phyloP scores from a whole-genome alignment of 2,797 vertebrate genomes.

The Glossophaga mutica region DNA sequence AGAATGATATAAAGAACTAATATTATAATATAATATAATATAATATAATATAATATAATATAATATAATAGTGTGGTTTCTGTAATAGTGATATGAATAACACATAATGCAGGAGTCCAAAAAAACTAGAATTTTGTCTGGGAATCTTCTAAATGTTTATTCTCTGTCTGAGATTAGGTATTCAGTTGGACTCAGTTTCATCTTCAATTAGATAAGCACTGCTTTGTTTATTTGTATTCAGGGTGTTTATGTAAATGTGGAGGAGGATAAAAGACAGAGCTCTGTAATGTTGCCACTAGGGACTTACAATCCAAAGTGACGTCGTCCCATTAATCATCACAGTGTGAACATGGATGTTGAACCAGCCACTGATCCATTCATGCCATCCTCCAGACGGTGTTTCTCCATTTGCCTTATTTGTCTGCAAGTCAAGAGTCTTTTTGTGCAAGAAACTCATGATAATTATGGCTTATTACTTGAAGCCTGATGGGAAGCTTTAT shows the following conservation, averaged over 20 bases:
- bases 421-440: slow-evolving; percentile 30
- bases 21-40: too few species aligned
- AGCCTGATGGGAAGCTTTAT: slow-evolving; percentile 6
- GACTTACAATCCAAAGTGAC: neutral
- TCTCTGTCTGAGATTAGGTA: neutral
- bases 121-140: slow-evolving; percentile 21
- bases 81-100: neutral
- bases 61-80: neutral
- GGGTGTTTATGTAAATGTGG: slow-evolving; percentile 1
- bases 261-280: slow-evolving; percentile 8
- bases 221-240: neutral
- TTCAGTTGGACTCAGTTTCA: neutral
- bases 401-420: neutral
- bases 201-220: slow-evolving; percentile 2
- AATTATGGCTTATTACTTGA: neutral
- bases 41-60: neutral
- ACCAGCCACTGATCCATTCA: neutral
- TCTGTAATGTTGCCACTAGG: neutral
- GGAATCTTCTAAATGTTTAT: neutral
- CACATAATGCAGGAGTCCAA: neutral
- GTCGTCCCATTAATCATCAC: neutral
- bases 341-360: neutral
- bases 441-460: neutral
- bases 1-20: neutral
- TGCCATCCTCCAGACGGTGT: neutral